Percentiles rank a stretch among this genome's conserved stretches.
Evolutionary conservation across 1,140 invertebrate genomes (phyloP).

Genomic region (Bombus picipes): DNA sequence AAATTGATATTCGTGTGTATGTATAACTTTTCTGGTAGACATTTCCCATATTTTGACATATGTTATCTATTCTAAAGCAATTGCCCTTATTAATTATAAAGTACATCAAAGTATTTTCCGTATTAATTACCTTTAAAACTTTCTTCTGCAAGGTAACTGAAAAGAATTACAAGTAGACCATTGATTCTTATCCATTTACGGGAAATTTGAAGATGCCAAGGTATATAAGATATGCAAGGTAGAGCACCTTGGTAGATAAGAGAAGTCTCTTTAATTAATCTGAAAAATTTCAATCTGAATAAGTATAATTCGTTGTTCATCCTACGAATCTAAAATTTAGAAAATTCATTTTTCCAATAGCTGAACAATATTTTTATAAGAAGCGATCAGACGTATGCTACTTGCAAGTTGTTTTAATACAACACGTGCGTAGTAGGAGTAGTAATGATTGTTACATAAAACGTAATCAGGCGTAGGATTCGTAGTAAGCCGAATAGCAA

Average conservation of each 20-base stretch:
- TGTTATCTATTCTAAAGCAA: too few species aligned
- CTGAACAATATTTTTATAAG: background rate
- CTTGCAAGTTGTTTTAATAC: background rate
- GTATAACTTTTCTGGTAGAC: too few species aligned
- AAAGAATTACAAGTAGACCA: background rate
- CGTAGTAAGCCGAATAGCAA: slow-evolving; percentile 1
- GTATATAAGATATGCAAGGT: background rate
- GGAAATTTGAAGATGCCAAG: background rate
- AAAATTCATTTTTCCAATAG: background rate
- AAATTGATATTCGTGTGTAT: too few species aligned
- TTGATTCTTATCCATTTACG: background rate
- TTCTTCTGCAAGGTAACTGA: background rate
- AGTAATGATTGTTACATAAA: background rate
- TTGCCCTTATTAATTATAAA: too few species aligned
- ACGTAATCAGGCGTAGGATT: slow-evolving; percentile 15
- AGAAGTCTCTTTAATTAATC: too few species aligned
- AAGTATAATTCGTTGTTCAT: too few species aligned
- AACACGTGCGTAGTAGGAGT: background rate
- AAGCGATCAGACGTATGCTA: background rate
- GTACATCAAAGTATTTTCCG: too few species aligned
- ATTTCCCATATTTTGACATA: too few species aligned
- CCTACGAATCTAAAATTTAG: background rate
- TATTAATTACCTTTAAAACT: too few species aligned
- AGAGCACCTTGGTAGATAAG: too few species aligned
- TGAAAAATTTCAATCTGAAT: too few species aligned